Base-by-base conservation (phyloP, 2,888 invertebrate species). In the Sipha maydis region DNA sequence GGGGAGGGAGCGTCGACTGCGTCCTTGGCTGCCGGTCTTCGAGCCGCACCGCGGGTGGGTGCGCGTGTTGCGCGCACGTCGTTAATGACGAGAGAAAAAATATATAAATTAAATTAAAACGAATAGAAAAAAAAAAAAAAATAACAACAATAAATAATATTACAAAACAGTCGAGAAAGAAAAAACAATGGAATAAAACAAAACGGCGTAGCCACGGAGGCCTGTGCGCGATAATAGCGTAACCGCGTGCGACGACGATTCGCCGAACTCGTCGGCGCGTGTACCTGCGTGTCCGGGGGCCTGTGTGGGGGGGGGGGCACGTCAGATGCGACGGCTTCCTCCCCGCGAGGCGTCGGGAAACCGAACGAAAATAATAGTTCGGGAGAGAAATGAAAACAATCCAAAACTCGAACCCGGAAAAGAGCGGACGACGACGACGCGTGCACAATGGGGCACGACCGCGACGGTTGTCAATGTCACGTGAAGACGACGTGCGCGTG, bases 41-140 rank as follows among this genome's bases (percentile, higher is more conserved):
- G 73, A n/a, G 54, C 54, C n/a, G 34, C 83, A 38, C 83, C 14
- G 83, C 75, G 83, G 83, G 83, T 56, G 83, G 31, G 48, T 73
- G 83, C 75, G 54, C 38, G 25, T 21, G n/a, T n/a, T 67, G 67
- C 67, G 67, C 67, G 69, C 28, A 21, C 73, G 21, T 69, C 21
- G 38, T 82, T 38, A 69, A 69, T 41, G 9, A 2, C 48, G 48
- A 54, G n/a, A n/a, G n/a, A 31, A 67, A 67, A 67, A 4, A n/a
- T 25, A 67, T n/a, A 67, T 9, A 67, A 67, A 67, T 56, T 14
- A 19, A 41, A 41, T 9, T 7, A 41, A 9, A 7, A 56, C 54
- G 9, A 54, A 7, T n/a, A n/a, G 7, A 34, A 54, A 54, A 56
- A 56, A 56, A 56, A 3, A 56, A 56, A 56, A 56, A 56, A 19